Percentiles rank a stretch among this genome's conserved stretches.
Evolutionary conservation across 2,888 invertebrate species (phyloP).

Genomic region (Epirrhoe alternata): DNA sequence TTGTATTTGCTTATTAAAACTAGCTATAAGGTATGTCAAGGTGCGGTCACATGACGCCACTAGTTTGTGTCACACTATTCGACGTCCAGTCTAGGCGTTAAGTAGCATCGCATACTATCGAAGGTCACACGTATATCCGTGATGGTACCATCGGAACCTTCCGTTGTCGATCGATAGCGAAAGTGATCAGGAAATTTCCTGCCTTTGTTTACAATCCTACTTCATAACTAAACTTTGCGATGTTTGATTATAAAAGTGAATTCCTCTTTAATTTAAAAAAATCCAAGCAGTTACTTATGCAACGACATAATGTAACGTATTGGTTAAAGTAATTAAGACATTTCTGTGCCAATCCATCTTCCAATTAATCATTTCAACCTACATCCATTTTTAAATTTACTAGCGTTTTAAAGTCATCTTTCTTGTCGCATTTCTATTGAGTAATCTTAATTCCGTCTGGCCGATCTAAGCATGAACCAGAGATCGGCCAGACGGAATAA

Average conservation of each 20-base stretch:
- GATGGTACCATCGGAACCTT: slow-evolving; percentile 43
- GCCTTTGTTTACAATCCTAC: slow-evolving; percentile 15
- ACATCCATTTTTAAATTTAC: slow-evolving; percentile 18
- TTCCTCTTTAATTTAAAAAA: too few species aligned
- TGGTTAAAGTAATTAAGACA: slow-evolving; percentile 9
- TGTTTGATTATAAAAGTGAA: background rate
- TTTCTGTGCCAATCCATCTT: slow-evolving; percentile 20
- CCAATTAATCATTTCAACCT: slow-evolving; percentile 28
- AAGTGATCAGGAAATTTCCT: slow-evolving; percentile 31
- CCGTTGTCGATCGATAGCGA: slow-evolving; percentile 31
- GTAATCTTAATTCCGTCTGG: too few species aligned
- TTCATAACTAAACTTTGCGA: background rate
- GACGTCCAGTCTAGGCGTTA: slow-evolving; percentile 68
- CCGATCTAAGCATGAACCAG: slow-evolving; percentile 17
- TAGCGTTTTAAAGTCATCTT: slow-evolving; percentile 4
- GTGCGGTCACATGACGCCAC: slow-evolving; percentile 74
- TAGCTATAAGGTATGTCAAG: slow-evolving; percentile 69
- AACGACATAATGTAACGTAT: background rate
- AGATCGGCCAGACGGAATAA: slow-evolving; percentile 13
- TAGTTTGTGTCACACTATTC: slow-evolving; percentile 75
- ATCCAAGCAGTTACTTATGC: background rate
- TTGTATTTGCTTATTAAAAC: slow-evolving; percentile 16
- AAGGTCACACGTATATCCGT: slow-evolving; percentile 74
- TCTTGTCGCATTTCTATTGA: slow-evolving; percentile 14
- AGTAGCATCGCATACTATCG: slow-evolving; percentile 66